phyloP scores from a whole-genome alignment of 37 sponge, comb jelly and placozoan genomes.

The Hormiphora californensis region DNA sequence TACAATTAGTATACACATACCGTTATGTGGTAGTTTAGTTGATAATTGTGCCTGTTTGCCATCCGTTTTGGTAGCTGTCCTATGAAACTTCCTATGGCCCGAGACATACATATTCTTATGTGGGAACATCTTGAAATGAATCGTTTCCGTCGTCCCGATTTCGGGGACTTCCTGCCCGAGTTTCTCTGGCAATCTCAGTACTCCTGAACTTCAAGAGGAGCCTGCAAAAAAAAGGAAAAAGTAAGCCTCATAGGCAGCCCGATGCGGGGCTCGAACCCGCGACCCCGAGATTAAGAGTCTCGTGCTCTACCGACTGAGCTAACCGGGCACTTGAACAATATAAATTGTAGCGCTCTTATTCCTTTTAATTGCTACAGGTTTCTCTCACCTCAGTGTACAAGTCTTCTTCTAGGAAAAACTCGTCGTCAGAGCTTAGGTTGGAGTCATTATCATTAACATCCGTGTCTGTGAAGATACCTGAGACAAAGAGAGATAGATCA shows the following conservation, averaged over 20 bases:
- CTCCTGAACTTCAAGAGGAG: slow-evolving; percentile 29
- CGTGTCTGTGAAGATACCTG: neutral
- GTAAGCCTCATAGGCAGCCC: too few species aligned
- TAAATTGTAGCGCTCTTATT: too few species aligned
- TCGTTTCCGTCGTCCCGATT: slow-evolving; percentile 13
- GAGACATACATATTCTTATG: neutral
- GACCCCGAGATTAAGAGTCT: too few species aligned
- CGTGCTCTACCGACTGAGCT: too few species aligned
- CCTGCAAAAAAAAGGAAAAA: too few species aligned
- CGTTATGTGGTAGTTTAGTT: slow-evolving; percentile 49
- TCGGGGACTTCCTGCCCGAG: slow-evolving; percentile 24
- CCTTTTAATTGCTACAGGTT: too few species aligned
- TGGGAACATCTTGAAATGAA: slow-evolving; percentile 38
- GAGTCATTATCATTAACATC: neutral
- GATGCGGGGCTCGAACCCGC: too few species aligned
- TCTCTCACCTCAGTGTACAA: too few species aligned
- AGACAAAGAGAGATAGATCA: neutral
- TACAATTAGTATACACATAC: too few species aligned
- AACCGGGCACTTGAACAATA: too few species aligned
- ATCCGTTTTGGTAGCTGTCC: neutral
- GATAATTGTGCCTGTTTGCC: neutral
- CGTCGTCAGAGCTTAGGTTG: slow-evolving; percentile 24
- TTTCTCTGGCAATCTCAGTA: too few species aligned
- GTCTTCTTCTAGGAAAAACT: neutral
- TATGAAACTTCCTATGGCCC: slow-evolving; percentile 22